Evolutionary conservation across 2,888 invertebrate species (phyloP).

Genomic region (Erpobdella octoculata): DNA sequence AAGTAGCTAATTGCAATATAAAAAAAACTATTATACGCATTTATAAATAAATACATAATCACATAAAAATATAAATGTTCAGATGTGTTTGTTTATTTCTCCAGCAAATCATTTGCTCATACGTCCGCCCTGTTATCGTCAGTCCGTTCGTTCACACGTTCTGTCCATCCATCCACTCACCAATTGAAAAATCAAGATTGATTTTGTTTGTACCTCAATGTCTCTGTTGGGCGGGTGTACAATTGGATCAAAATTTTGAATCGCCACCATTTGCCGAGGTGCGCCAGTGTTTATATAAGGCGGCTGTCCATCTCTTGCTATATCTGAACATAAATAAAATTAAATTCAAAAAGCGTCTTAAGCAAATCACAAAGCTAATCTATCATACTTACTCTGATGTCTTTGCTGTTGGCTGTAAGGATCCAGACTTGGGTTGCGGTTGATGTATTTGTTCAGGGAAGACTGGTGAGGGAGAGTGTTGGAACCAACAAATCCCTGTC

Average conservation of each 20-base stretch:
- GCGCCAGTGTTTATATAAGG: slow-evolving; percentile 8
- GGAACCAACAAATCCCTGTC: neutral
- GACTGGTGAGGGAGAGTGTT: slow-evolving; percentile 11
- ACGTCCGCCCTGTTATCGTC: no score
- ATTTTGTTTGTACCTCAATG: slow-evolving; percentile 69
- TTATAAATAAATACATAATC: neutral
- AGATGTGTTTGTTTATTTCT: no score
- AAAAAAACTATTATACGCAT: neutral
- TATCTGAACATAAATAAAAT: neutral
- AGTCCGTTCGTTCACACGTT: neutral
- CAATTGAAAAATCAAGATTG: neutral
- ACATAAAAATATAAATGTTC: no score
- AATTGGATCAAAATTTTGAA: slow-evolving; percentile 96
- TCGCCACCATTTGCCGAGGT: slow-evolving; percentile 70
- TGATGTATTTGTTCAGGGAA: neutral
- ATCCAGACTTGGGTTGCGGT: slow-evolving; percentile 31
- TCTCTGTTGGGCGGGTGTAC: slow-evolving; percentile 95
- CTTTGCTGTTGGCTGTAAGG: neutral
- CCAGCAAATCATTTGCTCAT: no score
- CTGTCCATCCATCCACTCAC: no score
- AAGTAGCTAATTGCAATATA: neutral
- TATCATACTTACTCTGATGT: no score
- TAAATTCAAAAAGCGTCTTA: neutral
- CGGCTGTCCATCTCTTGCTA: neutral
- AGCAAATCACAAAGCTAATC: no score